A percentile compares a stretch with the other conserved stretches of the same genome.
These are phyloP conservation scores for Galemys pyrenaicus DNA, from an alignment of 2,113 vertebrate species.

Conservation along the genomic window DNA sequence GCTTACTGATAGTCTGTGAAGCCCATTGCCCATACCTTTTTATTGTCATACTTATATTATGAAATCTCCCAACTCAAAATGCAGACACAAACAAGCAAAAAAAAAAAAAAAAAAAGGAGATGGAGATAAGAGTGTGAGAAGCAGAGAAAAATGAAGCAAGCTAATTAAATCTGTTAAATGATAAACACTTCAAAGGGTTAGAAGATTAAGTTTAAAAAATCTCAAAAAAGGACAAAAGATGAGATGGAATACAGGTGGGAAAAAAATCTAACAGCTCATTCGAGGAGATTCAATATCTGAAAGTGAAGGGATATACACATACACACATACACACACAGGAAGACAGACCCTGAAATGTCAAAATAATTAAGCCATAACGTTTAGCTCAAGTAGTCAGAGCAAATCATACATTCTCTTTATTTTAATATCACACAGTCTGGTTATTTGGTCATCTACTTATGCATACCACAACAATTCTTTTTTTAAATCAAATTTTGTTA, in stretches of 20 bases:
- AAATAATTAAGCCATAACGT: background rate
- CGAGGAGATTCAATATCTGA: background rate
- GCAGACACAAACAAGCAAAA: background rate
- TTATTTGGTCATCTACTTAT: background rate
- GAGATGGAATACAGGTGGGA: background rate
- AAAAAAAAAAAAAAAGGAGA: background rate
- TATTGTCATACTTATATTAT: background rate
- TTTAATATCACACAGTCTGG: slow-evolving; percentile 6
- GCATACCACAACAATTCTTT: background rate
- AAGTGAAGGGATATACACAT: background rate
- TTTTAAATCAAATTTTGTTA: too few relatives aligned
- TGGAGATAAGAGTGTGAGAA: background rate
- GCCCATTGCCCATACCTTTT: background rate
- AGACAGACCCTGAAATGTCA: background rate
- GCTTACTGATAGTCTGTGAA: background rate
- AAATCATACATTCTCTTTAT: background rate
- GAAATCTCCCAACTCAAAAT: slow-evolving; percentile 17
- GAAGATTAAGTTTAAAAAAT: background rate
- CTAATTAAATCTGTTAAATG: background rate
- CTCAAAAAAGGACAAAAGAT: background rate
- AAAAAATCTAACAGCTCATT: background rate
- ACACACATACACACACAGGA: background rate
- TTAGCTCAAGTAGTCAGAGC: background rate
- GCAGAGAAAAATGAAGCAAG: background rate
- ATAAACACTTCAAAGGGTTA: background rate